Evolutionary conservation across 2,797 vertebrate species (phyloP).

Genomic region (Synanceia verrucosa): DNA sequence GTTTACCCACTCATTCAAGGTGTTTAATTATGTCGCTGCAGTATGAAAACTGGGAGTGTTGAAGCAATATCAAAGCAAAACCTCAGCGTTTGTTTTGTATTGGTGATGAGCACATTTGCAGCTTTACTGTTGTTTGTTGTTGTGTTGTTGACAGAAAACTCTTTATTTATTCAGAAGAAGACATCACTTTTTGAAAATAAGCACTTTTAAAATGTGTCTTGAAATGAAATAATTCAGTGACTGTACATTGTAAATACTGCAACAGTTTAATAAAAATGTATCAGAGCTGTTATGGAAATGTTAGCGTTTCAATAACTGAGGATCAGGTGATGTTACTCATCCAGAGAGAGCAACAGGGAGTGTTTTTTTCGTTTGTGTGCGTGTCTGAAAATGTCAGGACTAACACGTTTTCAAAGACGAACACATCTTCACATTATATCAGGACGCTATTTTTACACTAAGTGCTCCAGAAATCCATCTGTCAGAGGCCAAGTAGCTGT

Average conservation of each 20-base stretch:
- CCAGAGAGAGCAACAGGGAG: not conserved
- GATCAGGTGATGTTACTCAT: slow-evolving; percentile 12
- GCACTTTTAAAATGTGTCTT: slow-evolving; percentile 81
- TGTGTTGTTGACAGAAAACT: slow-evolving; percentile 70
- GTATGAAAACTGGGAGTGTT: slow-evolving; percentile 43
- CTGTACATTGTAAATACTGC: slow-evolving; percentile 77
- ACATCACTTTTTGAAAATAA: slow-evolving; percentile 60
- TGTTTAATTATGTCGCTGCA: slow-evolving; percentile 48
- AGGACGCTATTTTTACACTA: slow-evolving; percentile 19
- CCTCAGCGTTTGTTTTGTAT: slow-evolving; percentile 49
- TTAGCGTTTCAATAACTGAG: slow-evolving; percentile 21
- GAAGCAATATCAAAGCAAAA: slow-evolving; percentile 60
- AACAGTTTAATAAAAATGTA: slow-evolving; percentile 74
- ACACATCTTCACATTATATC: not conserved
- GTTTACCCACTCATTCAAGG: slow-evolving; percentile 42
- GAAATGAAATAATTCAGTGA: slow-evolving; percentile 66
- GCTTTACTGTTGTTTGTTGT: slow-evolving; percentile 66
- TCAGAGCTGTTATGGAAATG: slow-evolving; percentile 51
- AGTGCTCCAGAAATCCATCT: slow-evolving; percentile 4
- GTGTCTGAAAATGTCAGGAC: slow-evolving; percentile 11
- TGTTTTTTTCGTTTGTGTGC: not conserved
- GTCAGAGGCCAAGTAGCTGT: slow-evolving; percentile 33
- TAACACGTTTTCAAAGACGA: slow-evolving; percentile 1
- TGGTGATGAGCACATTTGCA: slow-evolving; percentile 64
- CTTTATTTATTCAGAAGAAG: slow-evolving; percentile 79